phyloP scores from a whole-genome alignment of 2,797 vertebrate species.

The Clamator glandarius region DNA sequence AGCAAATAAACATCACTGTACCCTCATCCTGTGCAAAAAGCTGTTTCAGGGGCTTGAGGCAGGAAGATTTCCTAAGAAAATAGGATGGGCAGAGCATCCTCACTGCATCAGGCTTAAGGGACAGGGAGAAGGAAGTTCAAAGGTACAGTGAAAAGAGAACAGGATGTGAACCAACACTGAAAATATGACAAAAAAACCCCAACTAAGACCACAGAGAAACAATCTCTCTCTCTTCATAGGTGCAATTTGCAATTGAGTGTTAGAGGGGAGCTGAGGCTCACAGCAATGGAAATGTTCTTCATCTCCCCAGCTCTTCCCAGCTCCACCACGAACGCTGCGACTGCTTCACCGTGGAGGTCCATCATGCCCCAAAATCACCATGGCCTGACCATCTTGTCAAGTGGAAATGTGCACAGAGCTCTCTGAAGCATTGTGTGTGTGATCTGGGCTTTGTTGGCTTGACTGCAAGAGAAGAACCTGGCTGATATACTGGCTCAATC shows the following conservation, averaged over 20 bases:
- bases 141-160: not conserved
- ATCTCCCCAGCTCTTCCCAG: not conserved
- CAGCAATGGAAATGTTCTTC: not conserved
- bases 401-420: not conserved
- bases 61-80: constrained; percentile 2
- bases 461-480: not conserved
- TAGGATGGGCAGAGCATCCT: not conserved
- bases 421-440: not conserved
- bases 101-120: not conserved
- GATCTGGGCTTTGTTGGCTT: not conserved
- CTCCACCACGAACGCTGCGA: accelerated
- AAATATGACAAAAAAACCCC: not conserved
- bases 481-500: not conserved
- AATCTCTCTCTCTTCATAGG: not conserved
- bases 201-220: not conserved
- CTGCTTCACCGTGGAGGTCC: not conserved
- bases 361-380: not conserved
- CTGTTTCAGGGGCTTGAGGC: not conserved
- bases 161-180: not conserved
- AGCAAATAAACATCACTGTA: not conserved
- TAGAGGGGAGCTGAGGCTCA: not conserved
- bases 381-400: not conserved
- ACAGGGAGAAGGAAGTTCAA: not conserved
- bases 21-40: not conserved
- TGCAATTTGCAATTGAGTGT: not conserved